These are phyloP conservation scores for Pseudanteris insignis DNA, from an alignment of 2,888 invertebrate species.

Conservation along the genomic window DNA sequence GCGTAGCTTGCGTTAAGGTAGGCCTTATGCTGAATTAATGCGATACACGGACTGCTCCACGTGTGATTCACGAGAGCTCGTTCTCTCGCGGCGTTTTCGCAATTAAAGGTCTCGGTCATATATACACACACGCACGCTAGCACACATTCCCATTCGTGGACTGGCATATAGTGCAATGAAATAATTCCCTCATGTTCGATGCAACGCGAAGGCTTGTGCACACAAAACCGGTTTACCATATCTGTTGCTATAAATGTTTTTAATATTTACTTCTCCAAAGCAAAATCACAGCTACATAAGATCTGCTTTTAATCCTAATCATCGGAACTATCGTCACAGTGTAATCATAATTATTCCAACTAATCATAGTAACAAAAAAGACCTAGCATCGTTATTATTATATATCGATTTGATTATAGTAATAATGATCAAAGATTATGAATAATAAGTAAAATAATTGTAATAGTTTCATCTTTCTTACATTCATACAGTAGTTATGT, in stretches of 20 bases:
- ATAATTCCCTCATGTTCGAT: slow-evolving; percentile 45
- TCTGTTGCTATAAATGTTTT: slow-evolving; percentile 65
- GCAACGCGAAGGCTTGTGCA: slow-evolving; percentile 38
- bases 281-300: slow-evolving; percentile 67
- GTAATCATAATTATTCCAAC: slow-evolving; percentile 50
- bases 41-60: slow-evolving; percentile 42
- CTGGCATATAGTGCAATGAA: slow-evolving; percentile 46
- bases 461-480: slow-evolving; percentile 63
- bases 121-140: slow-evolving; percentile 26
- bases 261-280: slow-evolving; percentile 66
- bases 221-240: slow-evolving; percentile 45
- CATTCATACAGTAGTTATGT: slow-evolving; percentile 56
- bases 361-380: slow-evolving; percentile 50
- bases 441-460: slow-evolving; percentile 64
- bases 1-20: slow-evolving; percentile 40
- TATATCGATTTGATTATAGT: too few relatives aligned
- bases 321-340: slow-evolving; percentile 24
- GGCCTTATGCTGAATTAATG: slow-evolving; percentile 46
- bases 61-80: slow-evolving; percentile 45
- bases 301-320: slow-evolving; percentile 63
- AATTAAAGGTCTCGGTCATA: slow-evolving; percentile 47
- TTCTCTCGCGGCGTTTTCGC: slow-evolving; percentile 43
- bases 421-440: slow-evolving; percentile 58
- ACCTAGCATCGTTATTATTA: too few relatives aligned
- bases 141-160: slow-evolving; percentile 23